Conservation (phyloP, 1,140 invertebrate species). For the Colletes latitarsis region DNA sequence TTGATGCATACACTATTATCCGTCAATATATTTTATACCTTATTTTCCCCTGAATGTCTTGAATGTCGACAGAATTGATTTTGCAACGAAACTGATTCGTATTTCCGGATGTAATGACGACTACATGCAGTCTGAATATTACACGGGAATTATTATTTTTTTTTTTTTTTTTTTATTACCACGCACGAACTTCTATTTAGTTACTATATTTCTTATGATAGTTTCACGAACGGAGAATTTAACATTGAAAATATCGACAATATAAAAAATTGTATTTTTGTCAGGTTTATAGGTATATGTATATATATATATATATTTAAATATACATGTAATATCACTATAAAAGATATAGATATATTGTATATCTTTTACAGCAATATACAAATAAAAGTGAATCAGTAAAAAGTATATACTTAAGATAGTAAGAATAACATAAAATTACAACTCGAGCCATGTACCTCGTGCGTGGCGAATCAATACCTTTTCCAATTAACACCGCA, state of each 20-base stretch:
- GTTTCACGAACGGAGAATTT: slow-evolving; percentile 2
- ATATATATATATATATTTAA: not conserved
- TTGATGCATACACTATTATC: slow-evolving; percentile 19
- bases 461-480: slow-evolving; percentile 37
- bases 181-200: slow-evolving; percentile 19
- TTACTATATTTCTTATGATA: not conserved
- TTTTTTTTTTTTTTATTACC: slow-evolving; percentile 12
- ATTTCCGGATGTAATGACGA: not conserved
- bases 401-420: slow-evolving; percentile 35
- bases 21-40: slow-evolving; percentile 9
- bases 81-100: not conserved
- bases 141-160: slow-evolving; percentile 6
- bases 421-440: slow-evolving; percentile 39
- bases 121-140: slow-evolving; percentile 8
- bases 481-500: slow-evolving; percentile 18
- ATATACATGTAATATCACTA: too few relatives aligned
- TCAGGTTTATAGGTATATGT: not conserved
- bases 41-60: slow-evolving; percentile 11
- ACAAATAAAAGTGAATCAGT: slow-evolving; percentile 26
- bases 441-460: slow-evolving; percentile 15
- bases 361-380: not conserved
- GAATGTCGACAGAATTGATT: not conserved
- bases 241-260: not conserved
- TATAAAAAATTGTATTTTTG: slow-evolving; percentile 15
- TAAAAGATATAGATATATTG: too few relatives aligned